phyloP scores from a whole-genome alignment of 2,797 vertebrate species.

The Coracias cyanogaster region DNA sequence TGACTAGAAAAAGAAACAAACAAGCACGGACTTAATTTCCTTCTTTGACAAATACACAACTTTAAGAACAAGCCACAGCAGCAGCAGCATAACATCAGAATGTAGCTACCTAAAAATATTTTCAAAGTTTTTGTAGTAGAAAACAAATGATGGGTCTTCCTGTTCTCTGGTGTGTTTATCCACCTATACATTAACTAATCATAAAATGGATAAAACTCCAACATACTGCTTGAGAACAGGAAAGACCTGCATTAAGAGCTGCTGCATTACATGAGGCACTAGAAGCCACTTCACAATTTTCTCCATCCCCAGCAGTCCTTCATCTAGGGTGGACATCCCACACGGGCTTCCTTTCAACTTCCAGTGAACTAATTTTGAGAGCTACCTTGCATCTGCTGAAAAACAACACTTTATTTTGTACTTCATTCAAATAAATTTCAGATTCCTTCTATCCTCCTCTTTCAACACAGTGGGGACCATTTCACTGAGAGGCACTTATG shows the following conservation, averaged over 20 bases:
- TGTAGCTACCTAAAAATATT: background rate
- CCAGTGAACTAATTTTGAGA: background rate
- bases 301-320: background rate
- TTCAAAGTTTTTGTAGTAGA: background rate
- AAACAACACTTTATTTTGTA: background rate
- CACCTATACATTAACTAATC: background rate
- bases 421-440: background rate
- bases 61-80: background rate
- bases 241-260: background rate
- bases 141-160: background rate
- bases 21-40: background rate
- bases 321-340: background rate
- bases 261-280: rapidly evolving
- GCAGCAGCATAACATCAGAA: background rate
- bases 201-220: background rate
- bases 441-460: background rate
- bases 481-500: background rate
- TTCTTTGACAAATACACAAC: background rate
- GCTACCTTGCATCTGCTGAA: background rate
- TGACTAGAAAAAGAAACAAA: background rate
- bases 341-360: background rate
- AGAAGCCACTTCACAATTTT: background rate
- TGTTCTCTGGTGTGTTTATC: background rate
- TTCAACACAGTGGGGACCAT: background rate
- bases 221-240: background rate